Conservation (phyloP, 2,888 invertebrate genomes). For the Melanophora roralis region DNA sequence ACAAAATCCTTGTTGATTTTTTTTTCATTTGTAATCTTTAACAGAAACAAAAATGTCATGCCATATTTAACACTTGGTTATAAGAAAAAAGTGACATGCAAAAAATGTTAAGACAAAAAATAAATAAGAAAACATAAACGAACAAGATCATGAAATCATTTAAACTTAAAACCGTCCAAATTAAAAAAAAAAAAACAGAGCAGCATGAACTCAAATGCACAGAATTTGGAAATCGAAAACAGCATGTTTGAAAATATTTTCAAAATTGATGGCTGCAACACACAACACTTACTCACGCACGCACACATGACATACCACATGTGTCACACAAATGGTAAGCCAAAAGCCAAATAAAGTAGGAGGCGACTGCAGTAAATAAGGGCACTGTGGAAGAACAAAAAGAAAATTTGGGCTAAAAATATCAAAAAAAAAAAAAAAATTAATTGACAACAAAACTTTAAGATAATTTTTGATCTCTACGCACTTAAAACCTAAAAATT, state of each 20-base stretch:
- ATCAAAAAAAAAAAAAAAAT: constrained; percentile 27
- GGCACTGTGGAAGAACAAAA: background rate
- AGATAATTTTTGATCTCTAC: constrained; percentile 18
- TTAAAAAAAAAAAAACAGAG: background rate
- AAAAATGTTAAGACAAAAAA: background rate
- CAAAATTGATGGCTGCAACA: constrained; percentile 58
- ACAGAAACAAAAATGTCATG: constrained; percentile 56
- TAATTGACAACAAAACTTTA: constrained; percentile 34
- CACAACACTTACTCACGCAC: constrained; percentile 47
- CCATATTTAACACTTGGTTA: constrained; percentile 59
- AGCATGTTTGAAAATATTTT: constrained; percentile 47
- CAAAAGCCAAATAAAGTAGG: constrained; percentile 44
- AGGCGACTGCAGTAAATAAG: background rate
- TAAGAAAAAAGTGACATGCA: constrained; percentile 46
- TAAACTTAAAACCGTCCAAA: constrained; percentile 30
- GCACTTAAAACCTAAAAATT: no score
- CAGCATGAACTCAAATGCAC: constrained; percentile 8
- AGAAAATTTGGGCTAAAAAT: constrained; percentile 2
- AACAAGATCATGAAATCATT: constrained; percentile 54
- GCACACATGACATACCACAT: constrained; percentile 59
- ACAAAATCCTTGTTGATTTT: constrained; percentile 8
- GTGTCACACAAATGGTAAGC: constrained; percentile 57
- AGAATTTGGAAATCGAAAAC: constrained; percentile 15
- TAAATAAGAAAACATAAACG: background rate
- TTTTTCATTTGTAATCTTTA: constrained; percentile 26